Percentiles rank a stretch among this genome's conserved stretches.
Evolutionary conservation across 2,888 invertebrate species (phyloP).

Genomic region (Venusia cambrica): DNA sequence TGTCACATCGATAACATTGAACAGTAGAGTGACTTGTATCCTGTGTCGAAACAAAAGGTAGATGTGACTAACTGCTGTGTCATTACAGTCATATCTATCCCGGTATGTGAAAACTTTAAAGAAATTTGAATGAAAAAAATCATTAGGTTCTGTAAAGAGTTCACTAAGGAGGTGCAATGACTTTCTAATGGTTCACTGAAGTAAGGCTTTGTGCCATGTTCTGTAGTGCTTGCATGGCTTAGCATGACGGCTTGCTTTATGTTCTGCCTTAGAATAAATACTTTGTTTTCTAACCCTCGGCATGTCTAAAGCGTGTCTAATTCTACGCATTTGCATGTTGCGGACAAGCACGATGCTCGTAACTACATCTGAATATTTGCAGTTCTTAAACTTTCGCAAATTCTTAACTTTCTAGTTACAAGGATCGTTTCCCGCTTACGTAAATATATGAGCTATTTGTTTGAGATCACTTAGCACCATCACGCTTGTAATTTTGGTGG

Average conservation of each 20-base stretch:
- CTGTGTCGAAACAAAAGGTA: too few species aligned
- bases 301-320: constrained; percentile 1
- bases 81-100: too few species aligned
- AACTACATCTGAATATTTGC: not conserved
- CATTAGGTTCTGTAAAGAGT: too few species aligned
- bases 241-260: constrained; percentile 37
- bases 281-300: too few species aligned
- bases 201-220: constrained; percentile 12
- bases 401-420: constrained; percentile 9
- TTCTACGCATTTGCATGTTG: constrained; percentile 13
- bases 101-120: too few species aligned
- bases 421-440: constrained; percentile 10
- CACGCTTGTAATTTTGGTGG: constrained; percentile 19
- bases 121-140: too few species aligned
- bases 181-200: not conserved
- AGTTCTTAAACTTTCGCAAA: constrained; percentile 9
- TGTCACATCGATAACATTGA: too few species aligned
- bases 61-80: too few species aligned
- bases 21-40: too few species aligned
- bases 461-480: constrained; percentile 20
- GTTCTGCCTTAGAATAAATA: constrained; percentile 9
- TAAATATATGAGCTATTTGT: constrained; percentile 11
- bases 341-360: constrained; percentile 3
- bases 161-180: too few species aligned
- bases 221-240: constrained; percentile 39